Evolutionary conservation across 2,888 invertebrate genomes (phyloP), one percentile per base, ranked within the genome.

Genomic region (Odontocolon sp.): DNA sequence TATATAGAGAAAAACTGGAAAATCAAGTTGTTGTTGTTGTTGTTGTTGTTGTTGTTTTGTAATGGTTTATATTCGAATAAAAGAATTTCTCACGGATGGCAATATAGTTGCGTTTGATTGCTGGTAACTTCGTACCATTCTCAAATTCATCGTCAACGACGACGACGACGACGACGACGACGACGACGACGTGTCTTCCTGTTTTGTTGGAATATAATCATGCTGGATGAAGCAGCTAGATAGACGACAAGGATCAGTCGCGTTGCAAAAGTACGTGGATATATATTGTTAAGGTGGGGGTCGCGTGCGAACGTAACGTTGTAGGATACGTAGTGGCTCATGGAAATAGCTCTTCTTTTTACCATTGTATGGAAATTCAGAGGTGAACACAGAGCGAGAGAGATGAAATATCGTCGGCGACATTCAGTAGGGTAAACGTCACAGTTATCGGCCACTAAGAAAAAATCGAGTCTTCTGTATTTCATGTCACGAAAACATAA

Each of bases 301-400:
- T 84, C 87, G 87, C 88, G 87, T 87, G 86, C 88, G 87, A 88
- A 80, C 67, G 76, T 79, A 79, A 80, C 64, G 71, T 56, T 64
- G 36, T 59, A 50, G 28, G 40, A 66, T 59, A 77, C 67, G 70
- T 67, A 59, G 64, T 57, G 71, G 69, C 79, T 79, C 75, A 89
- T 89, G 89, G 88, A 89, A 89, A 89, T 89, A 87, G 86, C 84
- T 83, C 80, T 82, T 76, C 68, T 23, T 56, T 74, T 78, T 81
- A 83, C 85, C 84, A 90, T 90, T 90, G 89, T 90, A 90, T 90
- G 89, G 88, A 89, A 90, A 90, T 87, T 61, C 45, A 69, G 69
- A 68, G 59, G 68, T 72, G 42, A 84, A 81, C 80, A 82, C 84
- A 33, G 64, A 42, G 40, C 63, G 57, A 80, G 77, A 72, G 81